A percentile compares a stretch with the other conserved stretches of the same genome.
Conservation (phyloP, 1,140 invertebrate species). For the Schlechtendalia chinensis region DNA sequence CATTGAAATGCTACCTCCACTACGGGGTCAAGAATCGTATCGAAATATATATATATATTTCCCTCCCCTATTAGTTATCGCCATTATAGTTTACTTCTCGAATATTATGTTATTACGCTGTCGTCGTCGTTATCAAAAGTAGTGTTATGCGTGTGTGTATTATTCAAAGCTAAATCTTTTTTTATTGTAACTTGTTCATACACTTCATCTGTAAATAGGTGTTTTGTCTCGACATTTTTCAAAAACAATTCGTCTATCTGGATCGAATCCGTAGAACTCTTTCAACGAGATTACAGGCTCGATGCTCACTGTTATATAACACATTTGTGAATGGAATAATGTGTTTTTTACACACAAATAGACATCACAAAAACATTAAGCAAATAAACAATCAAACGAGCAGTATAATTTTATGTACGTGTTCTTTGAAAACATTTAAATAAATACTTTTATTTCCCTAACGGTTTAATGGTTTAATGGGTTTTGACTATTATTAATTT, state of each 20-base stretch:
- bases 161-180: too few species aligned
- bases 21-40: not conserved
- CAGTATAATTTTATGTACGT: not conserved
- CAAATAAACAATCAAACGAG: constrained; percentile 17
- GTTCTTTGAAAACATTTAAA: constrained; percentile 21
- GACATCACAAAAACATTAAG: constrained; percentile 6
- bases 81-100: not conserved
- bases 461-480: constrained; percentile 23
- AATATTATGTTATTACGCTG: too few species aligned
- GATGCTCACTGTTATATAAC: too few species aligned
- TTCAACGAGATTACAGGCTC: too few species aligned
- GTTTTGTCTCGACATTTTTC: too few species aligned
- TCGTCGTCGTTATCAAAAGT: not conserved
- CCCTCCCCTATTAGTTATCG: not conserved
- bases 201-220: too few species aligned
- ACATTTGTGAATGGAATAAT: not conserved
- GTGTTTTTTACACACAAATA: constrained; percentile 11
- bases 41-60: not conserved
- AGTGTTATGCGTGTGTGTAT: not conserved
- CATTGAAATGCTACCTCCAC: not conserved
- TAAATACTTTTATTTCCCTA: constrained; percentile 20
- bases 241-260: too few species aligned
- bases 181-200: too few species aligned
- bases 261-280: too few species aligned
- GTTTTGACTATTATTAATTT: constrained; percentile 27